Percentiles rank a stretch among this genome's conserved stretches.
phyloP scores from a whole-genome alignment of 2,888 invertebrate species.

The Philopedon plagiatum region DNA sequence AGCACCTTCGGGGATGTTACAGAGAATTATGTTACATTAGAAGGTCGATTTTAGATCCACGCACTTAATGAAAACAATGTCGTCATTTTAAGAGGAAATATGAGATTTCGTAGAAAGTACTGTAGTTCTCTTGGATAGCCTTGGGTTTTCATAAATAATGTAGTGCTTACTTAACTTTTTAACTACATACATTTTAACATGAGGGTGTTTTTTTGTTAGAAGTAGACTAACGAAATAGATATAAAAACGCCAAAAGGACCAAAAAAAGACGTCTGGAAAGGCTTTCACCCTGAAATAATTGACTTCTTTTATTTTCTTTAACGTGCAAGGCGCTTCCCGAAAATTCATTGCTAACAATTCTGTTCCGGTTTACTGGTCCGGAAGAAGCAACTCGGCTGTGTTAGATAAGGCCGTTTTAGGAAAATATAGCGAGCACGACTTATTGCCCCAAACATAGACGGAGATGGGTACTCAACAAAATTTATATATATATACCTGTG shows the following conservation, averaged over 20 bases:
- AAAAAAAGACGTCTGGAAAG: slow-evolving; percentile 31
- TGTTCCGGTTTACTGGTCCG: slow-evolving; percentile 61
- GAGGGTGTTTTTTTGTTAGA: no score
- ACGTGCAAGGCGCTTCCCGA: slow-evolving; percentile 46
- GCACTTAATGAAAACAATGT: slow-evolving; percentile 1
- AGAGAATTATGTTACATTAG: slow-evolving; percentile 24
- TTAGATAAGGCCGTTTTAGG: slow-evolving; percentile 56
- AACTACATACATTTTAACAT: no score
- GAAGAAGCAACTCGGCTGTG: slow-evolving; percentile 61
- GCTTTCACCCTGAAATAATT: slow-evolving; percentile 24
- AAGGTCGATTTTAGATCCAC: slow-evolving; percentile 17
- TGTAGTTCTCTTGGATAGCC: background rate
- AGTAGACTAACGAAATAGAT: background rate
- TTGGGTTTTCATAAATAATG: background rate
- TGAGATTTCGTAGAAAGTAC: slow-evolving; percentile 8
- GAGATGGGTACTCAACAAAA: no score
- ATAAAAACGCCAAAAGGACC: slow-evolving; percentile 22
- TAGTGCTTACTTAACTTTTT: background rate
- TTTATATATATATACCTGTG: no score
- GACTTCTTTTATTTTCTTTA: slow-evolving; percentile 41
- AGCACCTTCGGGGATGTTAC: slow-evolving; percentile 27
- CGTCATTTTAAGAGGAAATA: slow-evolving; percentile 15
- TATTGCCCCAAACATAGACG: slow-evolving; percentile 32
- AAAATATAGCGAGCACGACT: slow-evolving; percentile 40
- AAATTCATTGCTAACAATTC: slow-evolving; percentile 54